These are phyloP conservation scores for Solenopsis fugax DNA, from an alignment of 1,140 invertebrate genomes.

Conservation along the genomic window DNA sequence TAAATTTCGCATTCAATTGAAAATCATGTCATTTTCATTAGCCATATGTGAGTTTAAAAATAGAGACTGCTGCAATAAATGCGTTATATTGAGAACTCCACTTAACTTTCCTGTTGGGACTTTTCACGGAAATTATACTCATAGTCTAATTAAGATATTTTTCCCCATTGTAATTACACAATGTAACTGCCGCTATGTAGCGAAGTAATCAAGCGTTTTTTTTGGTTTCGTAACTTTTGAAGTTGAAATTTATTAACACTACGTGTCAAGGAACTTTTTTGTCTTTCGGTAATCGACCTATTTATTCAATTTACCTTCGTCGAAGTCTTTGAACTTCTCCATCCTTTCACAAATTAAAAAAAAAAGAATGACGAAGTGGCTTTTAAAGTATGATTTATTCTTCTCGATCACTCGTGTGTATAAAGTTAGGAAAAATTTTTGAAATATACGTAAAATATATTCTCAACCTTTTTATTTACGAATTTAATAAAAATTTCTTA, in stretches of 20 bases:
- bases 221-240: conserved; percentile 8
- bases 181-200: conserved; percentile 8
- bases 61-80: not conserved
- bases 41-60: not conserved
- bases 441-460: too few species aligned
- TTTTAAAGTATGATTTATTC: conserved; percentile 13
- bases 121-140: not conserved
- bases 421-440: not conserved
- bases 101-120: not conserved
- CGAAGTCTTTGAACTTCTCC: conserved; percentile 11
- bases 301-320: not conserved
- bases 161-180: conserved; percentile 10
- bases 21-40: not conserved
- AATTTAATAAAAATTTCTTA: not conserved
- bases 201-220: conserved; percentile 31
- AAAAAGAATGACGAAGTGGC: not conserved
- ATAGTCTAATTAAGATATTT: conserved; percentile 4
- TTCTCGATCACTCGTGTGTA: not conserved
- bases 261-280: conserved; percentile 21
- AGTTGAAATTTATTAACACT: conserved; percentile 29
- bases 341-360: not conserved
- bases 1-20: too few species aligned
- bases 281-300: not conserved
- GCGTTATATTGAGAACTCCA: not conserved
- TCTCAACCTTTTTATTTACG: not conserved